Percentiles rank a stretch among this genome's conserved stretches.
Evolutionary conservation across 1,140 invertebrate species (phyloP).

Genomic region (Venustaconcha ellipsiformis): DNA sequence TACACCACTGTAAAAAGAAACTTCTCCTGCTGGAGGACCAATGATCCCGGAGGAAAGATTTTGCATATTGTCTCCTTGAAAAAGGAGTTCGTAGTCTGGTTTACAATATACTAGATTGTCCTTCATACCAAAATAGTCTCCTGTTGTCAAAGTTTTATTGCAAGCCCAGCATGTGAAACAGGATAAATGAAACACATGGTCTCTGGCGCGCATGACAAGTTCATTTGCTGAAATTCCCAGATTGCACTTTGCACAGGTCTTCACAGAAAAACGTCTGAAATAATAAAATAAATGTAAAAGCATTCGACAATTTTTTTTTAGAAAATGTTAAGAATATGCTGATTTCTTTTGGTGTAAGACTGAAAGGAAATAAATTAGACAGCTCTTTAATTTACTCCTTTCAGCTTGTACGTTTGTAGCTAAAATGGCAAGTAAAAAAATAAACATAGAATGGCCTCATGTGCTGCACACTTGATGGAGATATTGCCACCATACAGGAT

Average conservation of each 20-base stretch:
- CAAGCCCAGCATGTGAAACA: slow-evolving; percentile 73
- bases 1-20: slow-evolving; percentile 73
- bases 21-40: slow-evolving; percentile 27
- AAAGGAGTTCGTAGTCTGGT: slow-evolving; percentile 62
- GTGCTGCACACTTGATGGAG: background rate
- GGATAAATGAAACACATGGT: slow-evolving; percentile 66
- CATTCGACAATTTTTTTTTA: background rate
- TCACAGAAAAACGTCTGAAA: slow-evolving; percentile 68
- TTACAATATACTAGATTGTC: slow-evolving; percentile 68
- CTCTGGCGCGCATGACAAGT: slow-evolving; percentile 69
- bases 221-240: slow-evolving; percentile 84
- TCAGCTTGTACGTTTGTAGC: background rate
- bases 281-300: background rate
- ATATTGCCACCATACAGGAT: background rate
- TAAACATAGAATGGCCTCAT: background rate
- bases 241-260: slow-evolving; percentile 85
- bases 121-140: slow-evolving; percentile 84
- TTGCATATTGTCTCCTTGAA: slow-evolving; percentile 23
- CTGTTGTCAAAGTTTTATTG: slow-evolving; percentile 72
- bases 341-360: background rate
- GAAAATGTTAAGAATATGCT: background rate
- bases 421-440: too few relatives aligned
- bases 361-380: too few relatives aligned
- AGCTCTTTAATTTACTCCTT: too few relatives aligned
- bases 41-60: slow-evolving; percentile 14